Evolutionary conservation across 2,888 invertebrate species (phyloP).

Genomic region (Eumacrocentrus americanus): DNA sequence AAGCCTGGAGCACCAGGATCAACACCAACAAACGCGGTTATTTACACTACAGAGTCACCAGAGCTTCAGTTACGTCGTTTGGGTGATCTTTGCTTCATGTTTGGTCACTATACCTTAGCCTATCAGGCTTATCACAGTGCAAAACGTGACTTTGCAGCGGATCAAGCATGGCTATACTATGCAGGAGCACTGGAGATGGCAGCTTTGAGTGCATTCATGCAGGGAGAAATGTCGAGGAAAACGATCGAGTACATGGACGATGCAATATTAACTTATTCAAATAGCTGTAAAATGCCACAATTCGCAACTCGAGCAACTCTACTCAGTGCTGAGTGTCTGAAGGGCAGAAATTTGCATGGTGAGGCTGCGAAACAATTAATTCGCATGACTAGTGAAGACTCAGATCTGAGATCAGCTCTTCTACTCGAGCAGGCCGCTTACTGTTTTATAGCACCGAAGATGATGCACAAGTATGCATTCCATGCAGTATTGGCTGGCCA

Average conservation of each 20-base stretch:
- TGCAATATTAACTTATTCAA: conserved; percentile 89
- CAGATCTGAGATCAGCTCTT: conserved; percentile 93
- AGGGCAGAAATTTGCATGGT: conserved; percentile 76
- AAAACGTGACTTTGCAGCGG: conserved; percentile 96
- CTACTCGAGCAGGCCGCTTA: conserved; percentile 94
- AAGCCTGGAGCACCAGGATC: conserved; percentile 75
- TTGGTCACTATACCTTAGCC: conserved; percentile 90
- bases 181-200: conserved; percentile 98
- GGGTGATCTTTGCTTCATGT: conserved; percentile 95
- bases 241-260: conserved; percentile 93
- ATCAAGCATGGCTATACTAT: conserved; percentile 96
- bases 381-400: conserved; percentile 95
- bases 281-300: conserved; percentile 89
- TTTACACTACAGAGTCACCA: conserved; percentile 82
- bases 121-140: conserved; percentile 94
- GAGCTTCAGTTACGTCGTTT: conserved; percentile 92
- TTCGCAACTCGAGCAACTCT: conserved; percentile 92
- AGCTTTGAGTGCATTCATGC: conserved; percentile 88
- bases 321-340: conserved; percentile 86
- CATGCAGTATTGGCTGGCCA: conserved; percentile 97
- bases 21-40: conserved; percentile 78
- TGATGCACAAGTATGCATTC: conserved; percentile 93
- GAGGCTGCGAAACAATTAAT: conserved; percentile 96
- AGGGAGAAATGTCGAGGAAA: conserved; percentile 77
- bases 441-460: conserved; percentile 79